Conservation (phyloP, 2,797 vertebrate species). For the Microcaecilia unicolor region DNA sequence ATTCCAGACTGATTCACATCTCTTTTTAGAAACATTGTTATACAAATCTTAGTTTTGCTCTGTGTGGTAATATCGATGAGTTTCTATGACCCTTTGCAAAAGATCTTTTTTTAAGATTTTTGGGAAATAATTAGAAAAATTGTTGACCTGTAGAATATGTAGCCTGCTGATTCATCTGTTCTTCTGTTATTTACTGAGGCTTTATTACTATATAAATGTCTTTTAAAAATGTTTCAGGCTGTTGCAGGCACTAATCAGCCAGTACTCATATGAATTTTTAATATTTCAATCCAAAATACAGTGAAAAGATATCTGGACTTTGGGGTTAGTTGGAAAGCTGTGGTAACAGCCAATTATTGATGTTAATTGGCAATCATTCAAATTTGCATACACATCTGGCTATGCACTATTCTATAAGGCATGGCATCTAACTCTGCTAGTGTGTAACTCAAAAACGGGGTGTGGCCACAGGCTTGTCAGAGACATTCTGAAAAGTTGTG, state of each 20-base stretch:
- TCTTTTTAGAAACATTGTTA: not conserved
- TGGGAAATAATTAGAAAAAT: constrained; percentile 56
- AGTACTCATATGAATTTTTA: constrained; percentile 63
- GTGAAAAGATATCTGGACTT: constrained; percentile 68
- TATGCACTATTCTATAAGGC: too few relatives aligned
- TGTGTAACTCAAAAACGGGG: too few relatives aligned
- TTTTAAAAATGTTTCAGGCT: constrained; percentile 67
- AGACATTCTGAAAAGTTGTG: too few relatives aligned
- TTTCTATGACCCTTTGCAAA: constrained; percentile 60
- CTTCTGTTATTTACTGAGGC: constrained; percentile 50
- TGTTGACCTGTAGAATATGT: constrained; percentile 60
- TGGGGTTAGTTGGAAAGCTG: too few relatives aligned
- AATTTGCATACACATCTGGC: too few relatives aligned
- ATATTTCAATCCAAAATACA: constrained; percentile 56
- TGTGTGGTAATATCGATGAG: constrained; percentile 43
- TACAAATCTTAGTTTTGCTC: constrained; percentile 38
- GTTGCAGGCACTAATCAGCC: constrained; percentile 64
- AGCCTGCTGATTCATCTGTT: constrained; percentile 55
- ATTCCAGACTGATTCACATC: too few relatives aligned
- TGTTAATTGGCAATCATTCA: too few relatives aligned
- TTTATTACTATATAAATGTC: constrained; percentile 72
- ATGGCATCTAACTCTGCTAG: too few relatives aligned
- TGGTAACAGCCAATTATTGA: too few relatives aligned
- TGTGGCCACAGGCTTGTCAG: too few relatives aligned
- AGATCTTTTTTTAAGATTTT: constrained; percentile 53